A percentile compares a stretch with the other conserved stretches of the same genome.
These are phyloP conservation scores for Pogonomyrmex barbatus DNA, from an alignment of 1,140 invertebrate genomes.

Conservation along the genomic window DNA sequence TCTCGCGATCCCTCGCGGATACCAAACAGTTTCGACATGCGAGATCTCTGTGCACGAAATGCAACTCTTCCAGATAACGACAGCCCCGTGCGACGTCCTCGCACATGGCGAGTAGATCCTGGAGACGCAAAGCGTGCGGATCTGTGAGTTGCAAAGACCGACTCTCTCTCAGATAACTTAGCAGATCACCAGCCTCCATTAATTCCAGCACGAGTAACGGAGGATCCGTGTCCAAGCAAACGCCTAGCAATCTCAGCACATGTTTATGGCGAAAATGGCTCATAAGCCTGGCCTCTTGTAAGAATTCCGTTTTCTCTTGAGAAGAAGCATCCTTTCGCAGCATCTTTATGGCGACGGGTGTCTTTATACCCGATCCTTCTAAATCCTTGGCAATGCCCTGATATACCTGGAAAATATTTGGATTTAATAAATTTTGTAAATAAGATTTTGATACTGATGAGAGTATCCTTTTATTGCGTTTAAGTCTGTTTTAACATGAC, in stretches of 20 bases:
- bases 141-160: conserved; percentile 87
- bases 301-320: conserved; percentile 96
- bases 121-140: conserved; percentile 89
- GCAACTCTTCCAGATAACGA: conserved; percentile 96
- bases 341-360: conserved; percentile 89
- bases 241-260: conserved; percentile 96
- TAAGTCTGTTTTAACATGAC: not conserved
- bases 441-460: not conserved
- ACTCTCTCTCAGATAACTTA: conserved; percentile 94
- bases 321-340: conserved; percentile 96
- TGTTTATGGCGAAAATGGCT: conserved; percentile 98
- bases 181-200: conserved; percentile 98
- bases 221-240: conserved; percentile 97
- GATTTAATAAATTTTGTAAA: not conserved
- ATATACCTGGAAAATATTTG: conserved; percentile 87
- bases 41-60: conserved; percentile 98
- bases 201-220: conserved; percentile 98
- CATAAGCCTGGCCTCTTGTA: conserved; percentile 99
- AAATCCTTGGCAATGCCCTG: conserved; percentile 93
- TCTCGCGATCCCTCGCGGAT: conserved; percentile 89
- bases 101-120: conserved; percentile 96
- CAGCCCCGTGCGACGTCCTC: conserved; percentile 98
- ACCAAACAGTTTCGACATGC: conserved; percentile 98
- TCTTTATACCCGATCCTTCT: conserved; percentile 83
- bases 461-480: not conserved